These are phyloP conservation scores for Leptonema lineaticorne DNA, from an alignment of 1,140 invertebrate genomes.

Conservation along the genomic window DNA sequence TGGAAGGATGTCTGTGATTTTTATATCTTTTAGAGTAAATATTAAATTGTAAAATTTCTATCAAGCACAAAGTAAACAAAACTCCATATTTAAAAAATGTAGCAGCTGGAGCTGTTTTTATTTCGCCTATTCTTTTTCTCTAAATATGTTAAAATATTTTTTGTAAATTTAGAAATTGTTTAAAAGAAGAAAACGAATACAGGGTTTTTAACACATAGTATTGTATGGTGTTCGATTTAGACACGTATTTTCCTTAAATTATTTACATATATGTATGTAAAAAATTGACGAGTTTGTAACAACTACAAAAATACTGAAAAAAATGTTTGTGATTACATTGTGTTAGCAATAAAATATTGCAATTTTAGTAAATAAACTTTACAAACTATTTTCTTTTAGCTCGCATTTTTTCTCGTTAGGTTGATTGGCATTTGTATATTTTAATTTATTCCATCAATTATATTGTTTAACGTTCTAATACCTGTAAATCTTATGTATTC, in stretches of 20 bases:
- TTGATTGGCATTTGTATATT: not conserved
- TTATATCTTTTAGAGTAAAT: conserved; percentile 1
- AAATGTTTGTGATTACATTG: too few relatives aligned
- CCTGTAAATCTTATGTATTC: not conserved
- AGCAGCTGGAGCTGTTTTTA: too few relatives aligned
- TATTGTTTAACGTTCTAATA: not conserved
- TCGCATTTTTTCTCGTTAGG: not conserved
- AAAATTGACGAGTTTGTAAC: too few relatives aligned
- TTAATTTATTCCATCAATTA: not conserved
- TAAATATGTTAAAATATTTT: not conserved
- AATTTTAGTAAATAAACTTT: not conserved
- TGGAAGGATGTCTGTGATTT: conserved; percentile 12
- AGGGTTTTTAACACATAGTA: not conserved
- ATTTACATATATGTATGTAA: too few relatives aligned
- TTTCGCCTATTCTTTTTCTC: too few relatives aligned
- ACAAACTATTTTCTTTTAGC: not conserved
- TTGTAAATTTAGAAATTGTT: not conserved
- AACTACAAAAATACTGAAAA: too few relatives aligned
- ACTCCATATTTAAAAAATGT: too few relatives aligned
- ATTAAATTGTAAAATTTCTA: not conserved
- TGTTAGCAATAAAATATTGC: not conserved
- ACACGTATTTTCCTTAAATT: not conserved
- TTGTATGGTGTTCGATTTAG: not conserved
- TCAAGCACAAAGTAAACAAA: too few relatives aligned
- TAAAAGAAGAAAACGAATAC: not conserved